phyloP scores from a whole-genome alignment of 2,888 invertebrate genomes.

The Helleia helle region DNA sequence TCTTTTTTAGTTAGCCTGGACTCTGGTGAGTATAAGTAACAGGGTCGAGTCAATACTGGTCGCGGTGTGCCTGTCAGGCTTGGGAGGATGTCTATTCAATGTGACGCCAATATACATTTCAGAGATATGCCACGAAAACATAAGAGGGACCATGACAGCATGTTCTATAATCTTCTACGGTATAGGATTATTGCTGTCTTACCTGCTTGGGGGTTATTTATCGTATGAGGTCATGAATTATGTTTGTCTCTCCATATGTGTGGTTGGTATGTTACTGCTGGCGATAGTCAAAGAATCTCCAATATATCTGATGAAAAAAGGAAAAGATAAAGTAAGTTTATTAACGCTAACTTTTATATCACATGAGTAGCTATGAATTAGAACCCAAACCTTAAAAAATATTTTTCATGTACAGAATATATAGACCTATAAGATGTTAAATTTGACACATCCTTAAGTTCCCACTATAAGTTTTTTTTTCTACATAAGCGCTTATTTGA shows the following conservation, averaged over 20 bases:
- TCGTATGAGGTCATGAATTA: conserved; percentile 37
- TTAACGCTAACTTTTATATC: too few relatives aligned
- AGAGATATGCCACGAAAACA: conserved; percentile 25
- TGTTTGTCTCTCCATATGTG: conserved; percentile 28
- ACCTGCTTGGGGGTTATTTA: conserved; percentile 36
- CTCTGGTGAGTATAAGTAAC: conserved; percentile 28
- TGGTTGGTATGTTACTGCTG: conserved; percentile 26
- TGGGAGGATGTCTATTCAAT: conserved; percentile 33
- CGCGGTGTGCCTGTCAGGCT: conserved; percentile 38
- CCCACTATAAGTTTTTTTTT: too few relatives aligned
- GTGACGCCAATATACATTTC: conserved; percentile 29
- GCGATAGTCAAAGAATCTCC: conserved; percentile 37
- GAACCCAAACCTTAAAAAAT: too few relatives aligned
- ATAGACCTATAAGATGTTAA: too few relatives aligned
- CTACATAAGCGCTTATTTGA: too few relatives aligned
- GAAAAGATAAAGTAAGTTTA: conserved; percentile 27
- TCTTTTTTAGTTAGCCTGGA: conserved; percentile 38
- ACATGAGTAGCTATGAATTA: too few relatives aligned
- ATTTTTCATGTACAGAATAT: too few relatives aligned
- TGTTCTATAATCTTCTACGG: conserved; percentile 21
- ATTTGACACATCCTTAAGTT: too few relatives aligned
- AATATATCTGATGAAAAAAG: conserved; percentile 22
- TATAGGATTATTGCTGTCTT: conserved; percentile 24
- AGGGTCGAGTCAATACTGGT: conserved; percentile 36
- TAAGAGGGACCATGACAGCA: conserved; percentile 23